These are phyloP conservation scores for Gobio occitaniae DNA, from an alignment of 2,797 vertebrate genomes.

Conservation along the genomic window DNA sequence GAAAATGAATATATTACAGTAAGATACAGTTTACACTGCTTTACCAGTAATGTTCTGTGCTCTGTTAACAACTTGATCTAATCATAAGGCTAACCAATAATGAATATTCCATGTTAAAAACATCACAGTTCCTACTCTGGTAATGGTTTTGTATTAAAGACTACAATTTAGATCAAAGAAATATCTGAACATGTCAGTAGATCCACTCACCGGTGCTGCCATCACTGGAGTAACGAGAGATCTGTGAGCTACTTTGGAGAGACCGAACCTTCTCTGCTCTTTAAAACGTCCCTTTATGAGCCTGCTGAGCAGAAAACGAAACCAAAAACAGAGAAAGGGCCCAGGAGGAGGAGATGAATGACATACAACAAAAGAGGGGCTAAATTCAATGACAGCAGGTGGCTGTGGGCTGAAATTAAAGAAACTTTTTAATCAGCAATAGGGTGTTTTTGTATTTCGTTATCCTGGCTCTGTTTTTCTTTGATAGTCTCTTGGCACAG, in stretches of 20 bases:
- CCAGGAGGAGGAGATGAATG: slow-evolving; percentile 60
- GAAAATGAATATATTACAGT: background rate
- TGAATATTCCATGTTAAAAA: background rate
- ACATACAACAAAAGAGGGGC: slow-evolving; percentile 39
- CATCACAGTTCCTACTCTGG: background rate
- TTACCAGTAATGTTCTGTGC: background rate
- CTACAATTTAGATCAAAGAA: background rate
- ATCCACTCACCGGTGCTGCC: slow-evolving; percentile 33
- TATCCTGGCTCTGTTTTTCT: background rate
- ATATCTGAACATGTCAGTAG: background rate
- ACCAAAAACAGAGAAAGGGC: slow-evolving; percentile 56
- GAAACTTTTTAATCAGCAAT: background rate
- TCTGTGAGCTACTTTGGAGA: background rate
- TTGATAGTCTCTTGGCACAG: background rate
- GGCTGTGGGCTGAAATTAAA: background rate
- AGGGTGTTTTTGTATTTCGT: too few species aligned
- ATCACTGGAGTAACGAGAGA: background rate
- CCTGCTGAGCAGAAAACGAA: slow-evolving; percentile 64
- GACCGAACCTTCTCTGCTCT: background rate
- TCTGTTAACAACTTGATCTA: background rate
- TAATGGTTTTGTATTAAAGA: background rate
- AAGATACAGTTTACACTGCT: background rate
- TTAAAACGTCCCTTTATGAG: slow-evolving; percentile 21
- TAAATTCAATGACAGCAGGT: slow-evolving; percentile 49
- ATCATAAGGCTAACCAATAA: background rate